Conservation (phyloP, 2,888 invertebrate species). For the Meteorus colon region DNA sequence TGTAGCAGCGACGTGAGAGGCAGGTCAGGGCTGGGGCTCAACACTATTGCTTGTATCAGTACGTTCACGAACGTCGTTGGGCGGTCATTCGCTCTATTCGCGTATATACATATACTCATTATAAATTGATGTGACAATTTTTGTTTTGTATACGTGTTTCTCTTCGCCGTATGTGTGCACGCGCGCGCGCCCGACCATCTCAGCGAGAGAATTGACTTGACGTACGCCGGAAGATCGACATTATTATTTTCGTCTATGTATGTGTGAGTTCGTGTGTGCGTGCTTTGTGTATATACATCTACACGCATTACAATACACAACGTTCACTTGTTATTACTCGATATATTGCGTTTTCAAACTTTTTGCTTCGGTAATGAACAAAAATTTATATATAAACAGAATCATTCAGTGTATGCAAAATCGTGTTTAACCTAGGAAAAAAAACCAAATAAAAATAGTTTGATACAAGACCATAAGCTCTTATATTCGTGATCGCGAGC, state of each 20-base stretch:
- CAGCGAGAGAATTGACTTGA: slow-evolving; percentile 12
- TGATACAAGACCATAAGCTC: not conserved
- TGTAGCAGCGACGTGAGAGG: slow-evolving; percentile 52
- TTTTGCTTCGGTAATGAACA: not conserved
- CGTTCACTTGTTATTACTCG: not conserved
- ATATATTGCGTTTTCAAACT: not conserved
- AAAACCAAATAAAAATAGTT: not conserved
- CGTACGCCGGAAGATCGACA: slow-evolving; percentile 13
- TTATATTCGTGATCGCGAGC: slow-evolving; percentile 11
- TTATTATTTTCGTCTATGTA: not conserved
- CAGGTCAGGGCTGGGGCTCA: slow-evolving; percentile 67
- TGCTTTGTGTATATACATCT: not conserved
- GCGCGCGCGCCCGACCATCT: not conserved
- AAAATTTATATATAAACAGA: not conserved
- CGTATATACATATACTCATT: not conserved
- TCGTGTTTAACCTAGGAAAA: slow-evolving; percentile 5
- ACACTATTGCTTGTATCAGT: slow-evolving; percentile 50
- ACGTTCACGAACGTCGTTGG: slow-evolving; percentile 51
- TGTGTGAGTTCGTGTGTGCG: not conserved
- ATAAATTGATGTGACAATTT: slow-evolving; percentile 10
- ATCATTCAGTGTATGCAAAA: slow-evolving; percentile 14
- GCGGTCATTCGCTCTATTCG: not conserved
- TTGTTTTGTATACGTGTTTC: not conserved
- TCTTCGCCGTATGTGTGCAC: not conserved
- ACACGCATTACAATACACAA: not conserved